Percentiles rank a stretch among this genome's conserved stretches.
Evolutionary conservation across 2,888 invertebrate species (phyloP).

Genomic region (Rhingia rostrata): DNA sequence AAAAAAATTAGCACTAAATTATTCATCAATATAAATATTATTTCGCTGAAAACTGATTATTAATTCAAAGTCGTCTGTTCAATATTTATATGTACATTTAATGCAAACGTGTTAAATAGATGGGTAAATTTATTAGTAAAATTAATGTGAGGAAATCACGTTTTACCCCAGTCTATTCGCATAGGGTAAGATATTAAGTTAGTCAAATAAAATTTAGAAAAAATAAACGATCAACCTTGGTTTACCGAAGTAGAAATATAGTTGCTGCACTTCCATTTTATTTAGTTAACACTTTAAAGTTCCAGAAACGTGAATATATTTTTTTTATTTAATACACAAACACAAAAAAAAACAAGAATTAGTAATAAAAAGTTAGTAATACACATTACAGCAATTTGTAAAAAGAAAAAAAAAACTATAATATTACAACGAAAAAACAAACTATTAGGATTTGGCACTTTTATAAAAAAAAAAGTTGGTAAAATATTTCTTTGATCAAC

Average conservation of each 20-base stretch:
- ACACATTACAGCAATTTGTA: constrained; percentile 41
- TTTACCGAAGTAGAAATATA: constrained; percentile 55
- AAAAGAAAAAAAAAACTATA: constrained; percentile 10
- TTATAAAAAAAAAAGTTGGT: neutral
- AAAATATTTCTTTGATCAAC: constrained; percentile 3
- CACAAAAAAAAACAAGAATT: constrained; percentile 25
- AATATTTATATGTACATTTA: too few species aligned
- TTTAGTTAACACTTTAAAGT: constrained; percentile 3
- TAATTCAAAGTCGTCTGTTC: too few species aligned
- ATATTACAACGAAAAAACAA: constrained; percentile 29
- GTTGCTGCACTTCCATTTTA: constrained; percentile 58
- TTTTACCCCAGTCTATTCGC: too few species aligned
- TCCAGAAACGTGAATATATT: constrained; percentile 13
- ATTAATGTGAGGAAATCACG: too few species aligned
- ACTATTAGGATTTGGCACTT: constrained; percentile 10
- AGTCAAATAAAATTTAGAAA: too few species aligned
- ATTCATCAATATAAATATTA: too few species aligned
- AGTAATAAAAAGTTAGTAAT: constrained; percentile 25
- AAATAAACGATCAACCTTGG: constrained; percentile 44
- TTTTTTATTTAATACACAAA: constrained; percentile 19
- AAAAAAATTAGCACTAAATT: too few species aligned
- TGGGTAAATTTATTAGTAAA: too few species aligned
- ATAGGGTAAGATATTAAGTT: too few species aligned
- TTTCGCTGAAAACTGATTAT: too few species aligned
- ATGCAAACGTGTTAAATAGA: too few species aligned